phyloP scores from a whole-genome alignment of 2,797 vertebrate species.

The Anas acuta region DNA sequence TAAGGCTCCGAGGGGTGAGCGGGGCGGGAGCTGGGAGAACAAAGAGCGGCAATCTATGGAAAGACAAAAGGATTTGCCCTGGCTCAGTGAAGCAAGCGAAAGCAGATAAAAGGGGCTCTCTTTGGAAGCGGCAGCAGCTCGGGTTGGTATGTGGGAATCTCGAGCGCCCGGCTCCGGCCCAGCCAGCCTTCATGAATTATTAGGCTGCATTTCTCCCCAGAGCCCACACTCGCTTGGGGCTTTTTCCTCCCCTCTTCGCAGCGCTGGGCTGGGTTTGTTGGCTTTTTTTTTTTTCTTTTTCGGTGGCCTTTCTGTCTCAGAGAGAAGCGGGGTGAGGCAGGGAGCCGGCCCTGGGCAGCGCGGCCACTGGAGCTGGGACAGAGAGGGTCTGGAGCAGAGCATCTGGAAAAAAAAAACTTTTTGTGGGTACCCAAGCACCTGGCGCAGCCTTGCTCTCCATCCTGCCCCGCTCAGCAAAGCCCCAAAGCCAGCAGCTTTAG shows the following conservation, averaged over 20 bases:
- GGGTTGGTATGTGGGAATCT: constrained; percentile 90
- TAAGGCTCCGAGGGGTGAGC: constrained; percentile 71
- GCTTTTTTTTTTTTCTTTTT: constrained; percentile 50
- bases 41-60: constrained; percentile 93
- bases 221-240: constrained; percentile 57
- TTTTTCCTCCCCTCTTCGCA: constrained; percentile 69
- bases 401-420: not conserved
- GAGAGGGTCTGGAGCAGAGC: not conserved
- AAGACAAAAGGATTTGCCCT: constrained; percentile 90
- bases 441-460: not conserved
- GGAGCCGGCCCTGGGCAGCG: not conserved
- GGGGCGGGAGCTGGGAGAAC: constrained; percentile 81
- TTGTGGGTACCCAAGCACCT: not conserved
- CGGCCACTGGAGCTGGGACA: not conserved
- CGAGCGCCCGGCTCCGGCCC: constrained; percentile 77
- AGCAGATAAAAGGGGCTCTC: constrained; percentile 92
- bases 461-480: not conserved
- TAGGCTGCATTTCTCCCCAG: constrained; percentile 73
- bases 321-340: not conserved
- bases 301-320: constrained; percentile 39
- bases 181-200: constrained; percentile 85
- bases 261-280: constrained; percentile 36
- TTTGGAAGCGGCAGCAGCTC: constrained; percentile 87
- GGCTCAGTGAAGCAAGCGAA: constrained; percentile 92
- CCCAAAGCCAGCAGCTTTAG: not conserved